phyloP scores from a whole-genome alignment of 2,888 invertebrate genomes.

The Diogma glabrata region DNA sequence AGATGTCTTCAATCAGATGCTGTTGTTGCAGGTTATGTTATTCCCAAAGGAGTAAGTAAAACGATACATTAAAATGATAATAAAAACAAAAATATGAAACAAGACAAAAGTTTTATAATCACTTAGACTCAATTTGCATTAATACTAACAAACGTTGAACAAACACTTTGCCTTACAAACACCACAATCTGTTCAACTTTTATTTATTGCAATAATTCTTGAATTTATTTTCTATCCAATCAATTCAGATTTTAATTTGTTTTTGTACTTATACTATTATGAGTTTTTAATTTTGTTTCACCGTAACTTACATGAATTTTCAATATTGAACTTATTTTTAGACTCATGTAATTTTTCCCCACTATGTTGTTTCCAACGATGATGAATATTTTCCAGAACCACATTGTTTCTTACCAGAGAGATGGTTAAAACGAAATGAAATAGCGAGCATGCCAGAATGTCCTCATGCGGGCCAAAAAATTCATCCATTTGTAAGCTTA shows the following conservation, averaged over 20 bases:
- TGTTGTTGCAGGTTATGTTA: constrained; percentile 61
- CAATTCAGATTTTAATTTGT: no score
- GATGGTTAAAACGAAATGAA: constrained; percentile 55
- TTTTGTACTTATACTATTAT: no score
- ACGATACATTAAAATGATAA: constrained; percentile 36
- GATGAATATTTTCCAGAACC: constrained; percentile 61
- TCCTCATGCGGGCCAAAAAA: constrained; percentile 40
- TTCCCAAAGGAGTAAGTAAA: constrained; percentile 77
- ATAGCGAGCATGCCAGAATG: constrained; percentile 27
- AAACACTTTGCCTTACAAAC: no score
- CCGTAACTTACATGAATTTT: no score
- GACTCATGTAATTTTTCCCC: constrained; percentile 69
- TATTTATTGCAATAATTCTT: no score
- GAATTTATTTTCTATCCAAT: no score
- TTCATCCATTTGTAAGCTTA: constrained; percentile 62
- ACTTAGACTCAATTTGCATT: neutral
- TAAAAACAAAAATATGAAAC: neutral
- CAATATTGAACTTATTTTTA: constrained; percentile 42
- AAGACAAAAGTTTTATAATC: neutral
- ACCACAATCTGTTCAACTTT: no score
- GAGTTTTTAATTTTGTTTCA: no score
- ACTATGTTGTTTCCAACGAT: constrained; percentile 62
- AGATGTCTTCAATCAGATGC: constrained; percentile 63
- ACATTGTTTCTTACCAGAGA: constrained; percentile 56
- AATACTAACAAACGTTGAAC: neutral